These are phyloP conservation scores for Leptopilina myrica DNA, from an alignment of 2,888 invertebrate genomes.

Conservation along the genomic window DNA sequence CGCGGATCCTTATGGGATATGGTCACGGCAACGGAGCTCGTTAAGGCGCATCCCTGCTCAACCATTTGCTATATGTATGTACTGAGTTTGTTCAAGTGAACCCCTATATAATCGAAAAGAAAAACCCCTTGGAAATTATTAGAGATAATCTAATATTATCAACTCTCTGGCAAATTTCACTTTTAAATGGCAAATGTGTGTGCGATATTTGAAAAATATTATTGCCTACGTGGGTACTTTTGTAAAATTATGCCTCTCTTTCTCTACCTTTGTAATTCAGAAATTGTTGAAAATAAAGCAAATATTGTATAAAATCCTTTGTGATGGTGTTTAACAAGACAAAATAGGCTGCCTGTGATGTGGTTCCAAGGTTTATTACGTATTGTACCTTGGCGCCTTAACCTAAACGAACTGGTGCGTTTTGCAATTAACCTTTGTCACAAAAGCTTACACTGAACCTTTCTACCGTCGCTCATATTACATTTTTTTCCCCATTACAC, in stretches of 20 bases:
- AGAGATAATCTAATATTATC: too few species aligned
- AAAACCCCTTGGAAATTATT: neutral
- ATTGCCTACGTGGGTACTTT: too few species aligned
- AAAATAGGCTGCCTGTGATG: conserved; percentile 23
- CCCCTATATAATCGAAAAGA: neutral
- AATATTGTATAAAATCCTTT: conserved; percentile 3
- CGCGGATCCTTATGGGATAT: conserved; percentile 66
- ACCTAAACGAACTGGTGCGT: conserved; percentile 58
- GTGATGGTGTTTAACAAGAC: conserved; percentile 10
- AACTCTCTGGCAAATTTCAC: too few species aligned
- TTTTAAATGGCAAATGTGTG: too few species aligned
- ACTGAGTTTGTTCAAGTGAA: conserved; percentile 28
- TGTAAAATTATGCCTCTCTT: neutral
- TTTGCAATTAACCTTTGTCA: conserved; percentile 76
- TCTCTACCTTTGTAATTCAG: neutral
- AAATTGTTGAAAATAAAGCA: neutral
- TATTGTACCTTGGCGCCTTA: conserved; percentile 14
- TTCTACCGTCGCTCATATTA: conserved; percentile 45
- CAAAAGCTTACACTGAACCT: conserved; percentile 60
- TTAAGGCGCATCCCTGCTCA: conserved; percentile 53
- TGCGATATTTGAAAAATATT: too few species aligned
- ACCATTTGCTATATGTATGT: conserved; percentile 39
- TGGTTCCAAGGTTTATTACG: conserved; percentile 33
- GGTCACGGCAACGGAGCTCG: conserved; percentile 68
- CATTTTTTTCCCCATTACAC: too few species aligned